phyloP scores from a whole-genome alignment of 2,888 invertebrate species.

The Homarus gammarus region DNA sequence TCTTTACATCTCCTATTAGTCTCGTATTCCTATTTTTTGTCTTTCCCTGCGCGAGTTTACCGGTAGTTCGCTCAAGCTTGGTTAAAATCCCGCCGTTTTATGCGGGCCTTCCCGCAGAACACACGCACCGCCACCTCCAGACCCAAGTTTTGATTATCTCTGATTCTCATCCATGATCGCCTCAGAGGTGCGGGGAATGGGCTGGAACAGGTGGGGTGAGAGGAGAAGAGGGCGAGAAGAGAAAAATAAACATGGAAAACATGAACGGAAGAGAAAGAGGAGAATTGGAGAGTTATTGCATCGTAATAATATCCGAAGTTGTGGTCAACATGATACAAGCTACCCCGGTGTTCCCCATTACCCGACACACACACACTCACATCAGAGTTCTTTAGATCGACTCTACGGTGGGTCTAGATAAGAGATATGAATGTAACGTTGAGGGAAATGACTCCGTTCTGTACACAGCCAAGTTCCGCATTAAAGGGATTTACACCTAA shows the following conservation, averaged over 20 bases:
- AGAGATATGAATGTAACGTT: constrained; percentile 44
- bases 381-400: constrained; percentile 38
- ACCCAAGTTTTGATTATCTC: not conserved
- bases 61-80: not conserved
- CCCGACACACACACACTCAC: not conserved
- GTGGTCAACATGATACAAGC: too few relatives aligned
- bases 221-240: not conserved
- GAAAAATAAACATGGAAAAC: not conserved
- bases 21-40: not conserved
- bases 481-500: constrained; percentile 32
- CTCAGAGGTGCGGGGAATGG: too few relatives aligned
- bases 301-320: not conserved
- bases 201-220: not conserved
- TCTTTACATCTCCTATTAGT: not conserved
- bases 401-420: constrained; percentile 17
- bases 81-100: not conserved
- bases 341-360: not conserved
- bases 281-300: not conserved
- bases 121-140: not conserved
- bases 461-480: constrained; percentile 24
- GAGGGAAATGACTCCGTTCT: constrained; percentile 49
- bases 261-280: not conserved
- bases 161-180: not conserved
- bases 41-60: not conserved
- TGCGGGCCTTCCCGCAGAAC: not conserved